These are phyloP conservation scores for Heliconius ismenius DNA, from an alignment of 2,888 invertebrate genomes.

Conservation along the genomic window DNA sequence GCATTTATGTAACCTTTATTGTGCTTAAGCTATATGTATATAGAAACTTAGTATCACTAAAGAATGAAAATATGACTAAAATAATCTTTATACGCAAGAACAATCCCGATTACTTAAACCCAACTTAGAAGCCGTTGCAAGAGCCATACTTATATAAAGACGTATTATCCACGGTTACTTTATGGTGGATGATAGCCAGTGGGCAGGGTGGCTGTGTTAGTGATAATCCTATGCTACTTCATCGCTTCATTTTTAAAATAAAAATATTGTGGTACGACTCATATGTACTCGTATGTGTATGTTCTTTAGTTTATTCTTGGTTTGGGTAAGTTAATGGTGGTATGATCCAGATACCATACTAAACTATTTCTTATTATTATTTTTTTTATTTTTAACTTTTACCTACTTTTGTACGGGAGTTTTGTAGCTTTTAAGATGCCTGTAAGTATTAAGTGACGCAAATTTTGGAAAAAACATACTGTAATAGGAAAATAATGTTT, in stretches of 20 bases:
- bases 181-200: background rate
- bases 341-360: too few species aligned
- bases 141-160: constrained; percentile 35
- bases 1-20: background rate
- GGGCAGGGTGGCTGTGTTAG: constrained; percentile 3
- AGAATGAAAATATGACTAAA: background rate
- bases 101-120: constrained; percentile 42
- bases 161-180: constrained; percentile 32
- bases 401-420: too few species aligned
- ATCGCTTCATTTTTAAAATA: background rate
- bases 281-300: background rate
- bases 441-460: too few species aligned
- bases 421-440: too few species aligned
- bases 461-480: too few species aligned
- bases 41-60: background rate
- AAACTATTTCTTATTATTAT: too few species aligned
- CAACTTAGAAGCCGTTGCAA: constrained; percentile 43
- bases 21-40: background rate
- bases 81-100: constrained; percentile 26
- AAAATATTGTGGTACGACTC: background rate
- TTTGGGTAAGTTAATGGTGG: too few species aligned
- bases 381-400: too few species aligned
- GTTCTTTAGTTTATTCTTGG: too few species aligned
- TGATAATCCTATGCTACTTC: constrained; percentile 17
- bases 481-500: too few species aligned